Base-by-base conservation (phyloP, 2,888 invertebrate genomes). In the Matsumyia berberina region DNA sequence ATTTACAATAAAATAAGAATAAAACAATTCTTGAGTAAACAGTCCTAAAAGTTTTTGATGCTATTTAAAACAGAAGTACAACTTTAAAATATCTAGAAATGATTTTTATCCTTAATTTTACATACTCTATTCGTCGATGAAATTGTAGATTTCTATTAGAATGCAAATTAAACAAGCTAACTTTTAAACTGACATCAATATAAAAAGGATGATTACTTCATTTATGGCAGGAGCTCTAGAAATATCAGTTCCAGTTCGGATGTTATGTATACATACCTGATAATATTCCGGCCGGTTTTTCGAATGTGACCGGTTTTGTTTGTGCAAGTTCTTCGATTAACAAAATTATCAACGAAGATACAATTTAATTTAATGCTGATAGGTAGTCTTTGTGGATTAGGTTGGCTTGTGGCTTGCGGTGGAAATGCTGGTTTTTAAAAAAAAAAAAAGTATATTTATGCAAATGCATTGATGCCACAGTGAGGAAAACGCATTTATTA, bases 261-360 rank as follows among this genome's bases (percentile, higher is more conserved):
- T 42, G 53, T 9, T 31, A 15, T 60, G 29, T 42, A 7, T 24
- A 24, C 24, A 24, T 24, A 3, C 15, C 11, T 42, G 31, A 2
- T 31, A 46, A 51, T 35, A 66, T 49, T 73, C 60, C 58, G 64
- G 64, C 77, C 58, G 66, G 37, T 70, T 76, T n/a, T 64, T 70
- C 11, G 3, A 44, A 66, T 77, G 15, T 55, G 51, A 83, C 82
- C 77, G 78, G 82, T 83, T 83, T 55, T 44, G 33, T 44, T 60
- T 57, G 24, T 70, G 51, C 70, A 60, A 67, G 12, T 31, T 74
- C 24, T 49, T 46, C 31, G 35, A 35, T 58, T 67, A 82, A 33
- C 42, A 37, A 76, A n/a, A 64, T 72, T 70, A 82, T 76, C 53
- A 37, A 31, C 37, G 9, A 6, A 44, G 69, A 82, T 77, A 55